Conservation (phyloP, 2,797 vertebrate genomes). For the Nasua narica region DNA sequence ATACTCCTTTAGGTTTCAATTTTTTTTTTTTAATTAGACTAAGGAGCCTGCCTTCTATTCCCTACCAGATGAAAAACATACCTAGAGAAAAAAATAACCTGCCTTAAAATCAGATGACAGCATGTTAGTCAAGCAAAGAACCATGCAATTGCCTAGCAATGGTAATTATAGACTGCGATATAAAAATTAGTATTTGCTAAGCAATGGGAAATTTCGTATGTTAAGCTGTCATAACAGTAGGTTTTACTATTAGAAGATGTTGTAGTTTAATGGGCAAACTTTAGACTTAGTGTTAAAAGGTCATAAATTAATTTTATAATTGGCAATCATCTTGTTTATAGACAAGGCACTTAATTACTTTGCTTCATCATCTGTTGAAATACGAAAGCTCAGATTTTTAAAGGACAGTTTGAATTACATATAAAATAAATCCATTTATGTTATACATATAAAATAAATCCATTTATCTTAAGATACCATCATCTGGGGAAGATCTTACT, state of each 20-base stretch:
- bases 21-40: neutral
- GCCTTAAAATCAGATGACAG: slow-evolving; percentile 42
- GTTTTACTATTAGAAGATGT: slow-evolving; percentile 43
- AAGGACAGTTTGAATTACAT: neutral
- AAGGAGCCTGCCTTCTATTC: neutral
- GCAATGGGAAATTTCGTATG: slow-evolving; percentile 30
- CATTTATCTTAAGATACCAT: neutral
- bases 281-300: slow-evolving; percentile 49
- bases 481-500: neutral
- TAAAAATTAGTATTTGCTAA: slow-evolving; percentile 63
- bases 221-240: slow-evolving; percentile 54
- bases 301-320: slow-evolving; percentile 60
- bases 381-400: slow-evolving; percentile 6
- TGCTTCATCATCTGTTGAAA: slow-evolving; percentile 26
- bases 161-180: slow-evolving; percentile 56
- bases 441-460: neutral
- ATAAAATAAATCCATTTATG: neutral
- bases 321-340: slow-evolving; percentile 33
- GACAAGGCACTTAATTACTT: slow-evolving; percentile 27
- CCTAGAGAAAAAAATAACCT: neutral
- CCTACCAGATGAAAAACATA: neutral
- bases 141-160: slow-evolving; percentile 7
- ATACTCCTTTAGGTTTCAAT: neutral
- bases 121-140: slow-evolving; percentile 41
- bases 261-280: slow-evolving; percentile 33